A percentile compares a stretch with the other conserved stretches of the same genome.
phyloP scores from a whole-genome alignment of 2,888 invertebrate genomes.

The Crocallis elinguaria region DNA sequence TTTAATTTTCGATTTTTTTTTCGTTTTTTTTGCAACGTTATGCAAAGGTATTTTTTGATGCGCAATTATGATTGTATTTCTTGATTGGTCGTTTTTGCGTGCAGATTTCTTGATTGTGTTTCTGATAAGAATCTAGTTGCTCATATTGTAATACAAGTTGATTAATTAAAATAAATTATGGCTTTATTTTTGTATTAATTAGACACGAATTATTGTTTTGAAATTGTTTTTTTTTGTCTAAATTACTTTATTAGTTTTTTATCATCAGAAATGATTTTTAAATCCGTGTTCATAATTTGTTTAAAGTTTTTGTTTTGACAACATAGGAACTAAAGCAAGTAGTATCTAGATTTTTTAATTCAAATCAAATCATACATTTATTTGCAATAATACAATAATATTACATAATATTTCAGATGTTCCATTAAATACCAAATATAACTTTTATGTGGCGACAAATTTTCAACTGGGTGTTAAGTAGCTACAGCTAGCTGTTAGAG shows the following conservation, averaged over 20 bases:
- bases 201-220: neutral
- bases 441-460: no score
- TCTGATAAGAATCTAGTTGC: slow-evolving; percentile 13
- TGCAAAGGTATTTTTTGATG: slow-evolving; percentile 38
- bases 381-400: no score
- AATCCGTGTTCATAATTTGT: no score
- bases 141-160: slow-evolving; percentile 17
- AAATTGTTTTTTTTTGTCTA: neutral
- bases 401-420: no score
- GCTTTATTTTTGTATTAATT: neutral
- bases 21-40: slow-evolving; percentile 25
- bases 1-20: slow-evolving; percentile 51
- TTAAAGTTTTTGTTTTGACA: no score
- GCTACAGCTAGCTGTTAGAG: no score
- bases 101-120: slow-evolving; percentile 29
- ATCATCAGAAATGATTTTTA: no score
- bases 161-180: slow-evolving; percentile 21
- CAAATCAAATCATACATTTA: no score
- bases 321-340: no score
- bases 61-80: slow-evolving; percentile 34
- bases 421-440: no score
- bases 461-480: no score
- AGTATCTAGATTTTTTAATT: no score
- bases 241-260: neutral
- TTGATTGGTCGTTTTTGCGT: slow-evolving; percentile 33